Base-by-base conservation (phyloP, 2,113 vertebrate genomes). In the Ranitomeya imitator region DNA sequence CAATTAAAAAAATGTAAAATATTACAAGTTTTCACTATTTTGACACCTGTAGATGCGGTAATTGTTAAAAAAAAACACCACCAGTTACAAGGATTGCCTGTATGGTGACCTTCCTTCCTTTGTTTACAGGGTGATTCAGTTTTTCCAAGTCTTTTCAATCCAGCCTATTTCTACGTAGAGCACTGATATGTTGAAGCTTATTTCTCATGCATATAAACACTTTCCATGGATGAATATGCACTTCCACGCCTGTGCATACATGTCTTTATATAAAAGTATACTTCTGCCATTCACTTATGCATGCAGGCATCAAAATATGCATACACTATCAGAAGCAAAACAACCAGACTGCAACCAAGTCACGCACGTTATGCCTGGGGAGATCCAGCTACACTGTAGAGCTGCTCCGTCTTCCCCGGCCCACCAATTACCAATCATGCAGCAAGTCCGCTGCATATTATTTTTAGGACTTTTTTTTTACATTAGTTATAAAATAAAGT, bases 251-350 rank as follows among this genome's bases (percentile, higher is more conserved):
- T 31, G 23, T 78, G 85, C 73, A 86, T 78, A 86, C 73, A 37
- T 86, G 71, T 86, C 57, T 76, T 86, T 63, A 77, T 45, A 86
- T 73, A 51, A 26, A 84, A 71, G 78, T 77, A 86, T n/a, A 78
- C 21, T 86, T 13, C 31, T 78, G 55, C 77, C 59, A 76, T 61
- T 86, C 73, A 60, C 71, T 78, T 77, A 86, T 60, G 85, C 85
- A 86, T 86, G 73, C 73, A 76, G 31, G 54, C 73, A n/a, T 77
- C 19, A 61, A 77, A 86, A 86, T 86, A 78, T 86, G 85, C 85
- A 86, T 86, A 86, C 73, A 23, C 73, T 77, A n/a, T 76, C 57
- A 78, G 73, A 86, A 76, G 73, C 31, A 86, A 77, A 86, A 61
- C 31, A 61, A 85, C 21, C 71, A 26, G 45, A 77, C 71, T 76